Base-by-base conservation (phyloP, 2,113 vertebrate genomes). In the Vidua chalybeata region DNA sequence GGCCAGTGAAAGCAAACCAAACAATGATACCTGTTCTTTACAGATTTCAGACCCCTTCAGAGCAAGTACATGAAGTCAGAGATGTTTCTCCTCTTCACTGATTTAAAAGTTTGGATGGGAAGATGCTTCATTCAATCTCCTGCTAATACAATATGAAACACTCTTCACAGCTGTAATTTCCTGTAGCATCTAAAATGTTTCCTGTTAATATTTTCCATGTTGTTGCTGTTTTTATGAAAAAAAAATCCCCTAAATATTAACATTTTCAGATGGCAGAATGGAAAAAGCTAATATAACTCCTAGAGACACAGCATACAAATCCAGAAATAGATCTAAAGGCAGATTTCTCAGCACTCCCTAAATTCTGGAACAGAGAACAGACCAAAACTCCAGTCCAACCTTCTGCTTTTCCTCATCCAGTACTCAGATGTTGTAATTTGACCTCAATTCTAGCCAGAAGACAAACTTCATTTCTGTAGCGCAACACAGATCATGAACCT, bases 191-290 rank as follows among this genome's bases (percentile, higher is more conserved):
- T 75, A 90, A 93, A 90, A 91, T 79, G 94, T 77, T 97, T 97
- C 95, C 93, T 95, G 91, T 96, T 96, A 96, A 97, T 96, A 97
- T 88, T 96, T 96, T 93, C 95, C 91, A 92, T 64, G 78, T 88
- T 96, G 94, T 85, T 93, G 92, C 69, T 63, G 71, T 18, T 91
- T 94, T 93, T 94, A 83, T 89, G 89, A 92, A 96, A 90, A 93
- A 89, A 92, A 82, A 76, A 69, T 48, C 55, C 64, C 28, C 56
- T 45, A 93, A 93, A 95, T 93, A 96, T 91, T 93, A 94, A 76
- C 87, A 85, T 90, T 94, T 94, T 96, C 94, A 94, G 67, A 92
- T 59, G 78, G 82, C 75, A 92, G 71, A 94, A 94, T 85, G 72
- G 79, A 91, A 95, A 92, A 92, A 81, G 61, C 56, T 61, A 95